These are phyloP conservation scores for Sclerodermus sp. DNA, from an alignment of 2,888 invertebrate genomes.

Conservation along the genomic window DNA sequence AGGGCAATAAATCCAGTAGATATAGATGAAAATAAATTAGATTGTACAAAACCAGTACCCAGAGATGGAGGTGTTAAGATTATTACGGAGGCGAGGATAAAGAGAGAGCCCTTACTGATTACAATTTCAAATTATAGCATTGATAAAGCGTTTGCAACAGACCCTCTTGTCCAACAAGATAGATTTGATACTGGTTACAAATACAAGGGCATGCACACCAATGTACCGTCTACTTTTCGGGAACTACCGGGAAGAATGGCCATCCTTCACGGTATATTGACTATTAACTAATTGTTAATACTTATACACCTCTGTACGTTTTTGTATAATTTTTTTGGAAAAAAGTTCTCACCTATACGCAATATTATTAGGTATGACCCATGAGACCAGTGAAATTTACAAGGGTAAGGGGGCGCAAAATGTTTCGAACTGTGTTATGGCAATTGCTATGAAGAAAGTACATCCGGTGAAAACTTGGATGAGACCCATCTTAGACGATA, in stretches of 20 bases:
- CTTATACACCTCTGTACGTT: no score
- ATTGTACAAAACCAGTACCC: constrained; percentile 31
- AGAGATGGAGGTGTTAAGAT: constrained; percentile 15
- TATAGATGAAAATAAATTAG: constrained; percentile 28
- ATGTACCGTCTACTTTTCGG: constrained; percentile 43
- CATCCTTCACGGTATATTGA: constrained; percentile 45
- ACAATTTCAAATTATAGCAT: constrained; percentile 44
- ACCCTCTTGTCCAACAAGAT: constrained; percentile 33
- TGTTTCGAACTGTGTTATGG: constrained; percentile 41
- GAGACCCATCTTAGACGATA: constrained; percentile 41
- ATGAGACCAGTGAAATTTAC: constrained; percentile 41
- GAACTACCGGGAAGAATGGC: constrained; percentile 28
- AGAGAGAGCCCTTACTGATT: constrained; percentile 35
- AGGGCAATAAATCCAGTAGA: constrained; percentile 32
- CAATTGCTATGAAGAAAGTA: constrained; percentile 40
- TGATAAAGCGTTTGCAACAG: constrained; percentile 35
- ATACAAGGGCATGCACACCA: constrained; percentile 41
- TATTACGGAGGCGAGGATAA: constrained; percentile 14
- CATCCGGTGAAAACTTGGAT: constrained; percentile 46
- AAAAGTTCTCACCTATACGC: neutral
- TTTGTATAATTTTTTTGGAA: neutral
- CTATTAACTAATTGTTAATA: no score
- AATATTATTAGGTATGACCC: constrained; percentile 25
- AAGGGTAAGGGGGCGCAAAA: constrained; percentile 45
- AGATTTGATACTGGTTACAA: constrained; percentile 41